Evolutionary conservation across 2,888 invertebrate species (phyloP), one percentile per base, ranked within the genome.

Genomic region (Ophion ellenae): DNA sequence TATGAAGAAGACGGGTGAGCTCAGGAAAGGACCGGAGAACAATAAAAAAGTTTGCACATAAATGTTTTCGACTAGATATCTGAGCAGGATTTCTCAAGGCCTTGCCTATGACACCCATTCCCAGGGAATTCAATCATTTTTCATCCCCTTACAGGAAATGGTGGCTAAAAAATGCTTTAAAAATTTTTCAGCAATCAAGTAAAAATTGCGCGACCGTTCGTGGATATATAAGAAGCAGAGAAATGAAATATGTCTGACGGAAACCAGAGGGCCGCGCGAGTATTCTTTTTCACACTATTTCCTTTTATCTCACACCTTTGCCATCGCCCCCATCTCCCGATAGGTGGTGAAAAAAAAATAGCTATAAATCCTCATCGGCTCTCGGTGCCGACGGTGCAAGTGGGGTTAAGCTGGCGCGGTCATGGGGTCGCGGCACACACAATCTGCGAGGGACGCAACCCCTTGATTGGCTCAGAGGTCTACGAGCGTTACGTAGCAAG

Each of bases 341-440:
- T 11, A 53, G 17, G 53, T 9, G 53, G 53, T 53, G 14, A 71
- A 87, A 66, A 78, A 83, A 88, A 87, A 90, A 90, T 88, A 88
- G 87, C 90, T 90, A 90, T 90, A 92, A 92, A 91, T 91, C 91
- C 91, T 91, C 88, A 80, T 80, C 78, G 88, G 86, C 89, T 88
- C 87, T 88, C 87, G 89, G n/a, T 89, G 88, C 86, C 89, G 88
- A 87, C 90, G 90, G 84, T 89, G 90, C 89, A 92, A 92, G 92
- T 91, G 92, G 91, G 91, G 91, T 92, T 93, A 93, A 92, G 92
- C 91, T 90, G 91, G 91, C 90, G 91, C 90, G 91, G 92, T 90
- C 89, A 91, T 89, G 91, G 91, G 92, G 92, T 92, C 92, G 91
- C 89, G 91, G 92, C 90, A 90, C 92, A 91, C 90, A 92, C 91